Percentiles rank a stretch among this genome's conserved stretches.
Conservation (phyloP, 1,140 invertebrate species). For the Brachionus manjavacas region DNA sequence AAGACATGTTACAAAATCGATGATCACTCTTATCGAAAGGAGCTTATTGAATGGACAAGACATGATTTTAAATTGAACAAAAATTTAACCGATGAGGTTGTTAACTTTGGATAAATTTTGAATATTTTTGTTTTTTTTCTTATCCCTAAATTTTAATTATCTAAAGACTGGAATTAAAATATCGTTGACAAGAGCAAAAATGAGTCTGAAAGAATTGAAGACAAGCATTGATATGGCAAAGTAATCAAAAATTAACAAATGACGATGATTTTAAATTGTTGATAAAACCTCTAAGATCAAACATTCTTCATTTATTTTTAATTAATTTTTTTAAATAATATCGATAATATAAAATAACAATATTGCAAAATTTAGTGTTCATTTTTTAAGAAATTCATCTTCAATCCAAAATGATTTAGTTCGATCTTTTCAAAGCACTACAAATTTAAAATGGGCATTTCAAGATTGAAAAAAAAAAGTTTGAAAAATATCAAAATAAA, state of each 20-base stretch:
- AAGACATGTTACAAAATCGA: not conserved
- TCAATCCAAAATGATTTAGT: no score
- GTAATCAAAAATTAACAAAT: not conserved
- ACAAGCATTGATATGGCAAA: slow-evolving; percentile 12
- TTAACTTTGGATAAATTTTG: not conserved
- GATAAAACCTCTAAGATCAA: no score
- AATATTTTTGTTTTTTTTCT: not conserved
- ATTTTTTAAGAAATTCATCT: no score
- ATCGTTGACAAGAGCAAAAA: slow-evolving; percentile 18
- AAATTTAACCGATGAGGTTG: not conserved
- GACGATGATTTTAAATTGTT: no score
- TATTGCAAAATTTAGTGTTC: no score
- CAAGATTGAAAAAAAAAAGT: no score
- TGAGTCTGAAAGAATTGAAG: not conserved
- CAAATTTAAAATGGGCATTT: no score
- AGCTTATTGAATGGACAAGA: slow-evolving; percentile 4
- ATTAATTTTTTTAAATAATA: no score
- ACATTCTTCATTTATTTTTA: no score
- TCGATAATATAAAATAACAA: no score
- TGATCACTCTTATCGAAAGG: not conserved
- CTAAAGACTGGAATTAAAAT: slow-evolving; percentile 20
- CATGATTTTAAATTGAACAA: slow-evolving; percentile 21
- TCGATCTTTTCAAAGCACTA: no score
- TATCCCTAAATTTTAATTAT: not conserved
- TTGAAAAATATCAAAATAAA: no score